Evolutionary conservation across 2,113 vertebrate species (phyloP), one percentile per base, ranked within the genome.

Genomic region (Nothocercus julius): DNA sequence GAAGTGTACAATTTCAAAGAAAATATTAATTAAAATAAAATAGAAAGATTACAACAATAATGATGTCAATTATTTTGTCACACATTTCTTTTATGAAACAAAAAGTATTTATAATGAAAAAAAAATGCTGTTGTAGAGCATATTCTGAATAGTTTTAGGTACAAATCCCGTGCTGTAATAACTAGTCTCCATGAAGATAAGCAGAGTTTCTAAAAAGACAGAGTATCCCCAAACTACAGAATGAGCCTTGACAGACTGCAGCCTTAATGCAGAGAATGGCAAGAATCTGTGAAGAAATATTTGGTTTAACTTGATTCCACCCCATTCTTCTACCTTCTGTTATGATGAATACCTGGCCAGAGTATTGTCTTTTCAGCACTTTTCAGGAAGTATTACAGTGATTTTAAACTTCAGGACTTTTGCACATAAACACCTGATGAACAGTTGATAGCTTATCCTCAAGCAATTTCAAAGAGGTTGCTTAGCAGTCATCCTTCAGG

Each of bases 11-110:
- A 21, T 82, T 87, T 89, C 62, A 89, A 87, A 79, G 28, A 69
- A 79, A 91, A 53, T 17, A 62, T 79, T 92, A 79, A 80, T 82
- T 89, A 91, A 91, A 91, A 82, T 88, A 73, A 85, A 89, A 82
- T 14, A 56, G 62, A 79, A 93, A 47, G 27, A 79, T 51, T 73
- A 7, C 6, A 51, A 59, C 12, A 72, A 36, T 82, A 68, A 87
- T n/a, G 1, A 53, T 58, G 14, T 10, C 20, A 34, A 34, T 1
- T 11, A 63, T 76, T 66, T 38, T 20, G 2, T 10, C 34, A 27
- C 28, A n/a, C 1, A 15, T 80, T 58, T 82, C 1, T 69, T 74
- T 85, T 58, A 63, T 22, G 6, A 62, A 82, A 47, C 9, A 69
- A 89, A 84, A 82, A 11, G 0, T 27, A 42, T 66, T 79, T 68